A percentile compares a stretch with the other conserved stretches of the same genome.
These are phyloP conservation scores for Caenorhabditis sinica DNA, from an alignment of 2,888 invertebrate species.

Conservation along the genomic window DNA sequence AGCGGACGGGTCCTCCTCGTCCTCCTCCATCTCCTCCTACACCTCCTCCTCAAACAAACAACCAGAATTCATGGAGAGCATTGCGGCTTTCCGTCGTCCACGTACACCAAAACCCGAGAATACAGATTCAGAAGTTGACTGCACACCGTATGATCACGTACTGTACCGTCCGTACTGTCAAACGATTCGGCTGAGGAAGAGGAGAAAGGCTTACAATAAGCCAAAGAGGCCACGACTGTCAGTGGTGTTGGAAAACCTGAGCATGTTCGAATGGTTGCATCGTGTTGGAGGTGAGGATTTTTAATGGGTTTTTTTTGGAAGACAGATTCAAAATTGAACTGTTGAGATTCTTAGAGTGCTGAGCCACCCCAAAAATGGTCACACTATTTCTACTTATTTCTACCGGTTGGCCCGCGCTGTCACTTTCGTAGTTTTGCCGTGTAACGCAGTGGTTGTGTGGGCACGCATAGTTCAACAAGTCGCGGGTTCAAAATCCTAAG, in stretches of 20 bases:
- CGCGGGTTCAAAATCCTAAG: no score
- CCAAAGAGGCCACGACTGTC: conserved; percentile 16
- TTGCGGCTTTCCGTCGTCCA: conserved; percentile 27
- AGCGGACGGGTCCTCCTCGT: neutral
- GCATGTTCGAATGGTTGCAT: conserved; percentile 59
- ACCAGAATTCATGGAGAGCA: conserved; percentile 4
- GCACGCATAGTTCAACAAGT: no score
- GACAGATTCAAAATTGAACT: no score
- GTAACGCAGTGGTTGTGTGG: no score
- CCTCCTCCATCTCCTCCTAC: neutral
- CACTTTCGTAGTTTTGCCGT: no score
- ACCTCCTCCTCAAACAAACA: neutral
- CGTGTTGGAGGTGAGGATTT: conserved; percentile 39
- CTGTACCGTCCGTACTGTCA: conserved; percentile 48
- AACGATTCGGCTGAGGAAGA: conserved; percentile 36
- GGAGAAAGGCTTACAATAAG: neutral
- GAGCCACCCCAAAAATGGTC: no score
- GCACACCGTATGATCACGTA: conserved; percentile 40
- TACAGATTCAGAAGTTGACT: conserved; percentile 45
- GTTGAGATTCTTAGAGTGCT: no score
- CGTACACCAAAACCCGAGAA: neutral
- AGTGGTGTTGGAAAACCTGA: conserved; percentile 40
- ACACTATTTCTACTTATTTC: no score
- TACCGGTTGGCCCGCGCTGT: no score
- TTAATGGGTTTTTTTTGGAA: neutral